Conservation (phyloP, 2,888 invertebrate species). For the Pseudoips prasinana region DNA sequence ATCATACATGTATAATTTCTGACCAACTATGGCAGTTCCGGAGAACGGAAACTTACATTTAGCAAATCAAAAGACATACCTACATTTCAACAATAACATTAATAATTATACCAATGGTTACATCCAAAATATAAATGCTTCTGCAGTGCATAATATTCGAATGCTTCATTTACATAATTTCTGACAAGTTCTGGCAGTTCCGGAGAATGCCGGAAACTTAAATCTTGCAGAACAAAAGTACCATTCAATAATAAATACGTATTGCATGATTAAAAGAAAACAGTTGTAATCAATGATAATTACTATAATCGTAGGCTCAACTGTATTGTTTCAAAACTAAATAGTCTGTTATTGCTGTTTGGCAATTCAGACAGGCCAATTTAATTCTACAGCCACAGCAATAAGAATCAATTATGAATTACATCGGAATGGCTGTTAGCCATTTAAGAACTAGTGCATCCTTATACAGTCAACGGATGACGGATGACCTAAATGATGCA, state of each 20-base stretch:
- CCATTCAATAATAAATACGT: conserved; percentile 2
- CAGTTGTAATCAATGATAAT: conserved; percentile 14
- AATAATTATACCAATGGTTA: too few species aligned
- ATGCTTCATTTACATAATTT: too few species aligned
- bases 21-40: too few species aligned
- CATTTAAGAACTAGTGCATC: not conserved
- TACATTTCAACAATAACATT: too few species aligned
- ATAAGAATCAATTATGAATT: too few species aligned
- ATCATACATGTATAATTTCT: too few species aligned
- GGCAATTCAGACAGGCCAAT: too few species aligned
- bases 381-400: too few species aligned
- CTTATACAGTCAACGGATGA: conserved; percentile 20
- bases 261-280: conserved; percentile 8
- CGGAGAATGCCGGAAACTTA: conserved; percentile 1
- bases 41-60: too few species aligned
- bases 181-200: not conserved
- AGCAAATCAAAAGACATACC: too few species aligned
- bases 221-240: not conserved
- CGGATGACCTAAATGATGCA: conserved; percentile 39
- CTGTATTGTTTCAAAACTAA: conserved; percentile 21
- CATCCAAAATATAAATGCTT: too few species aligned
- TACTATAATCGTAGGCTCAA: conserved; percentile 17
- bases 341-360: conserved; percentile 15
- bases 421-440: not conserved
- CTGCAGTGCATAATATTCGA: too few species aligned